Percentiles rank a stretch among this genome's conserved stretches.
Conservation (phyloP, 2,888 invertebrate species). For the Ditula angustiorana region DNA sequence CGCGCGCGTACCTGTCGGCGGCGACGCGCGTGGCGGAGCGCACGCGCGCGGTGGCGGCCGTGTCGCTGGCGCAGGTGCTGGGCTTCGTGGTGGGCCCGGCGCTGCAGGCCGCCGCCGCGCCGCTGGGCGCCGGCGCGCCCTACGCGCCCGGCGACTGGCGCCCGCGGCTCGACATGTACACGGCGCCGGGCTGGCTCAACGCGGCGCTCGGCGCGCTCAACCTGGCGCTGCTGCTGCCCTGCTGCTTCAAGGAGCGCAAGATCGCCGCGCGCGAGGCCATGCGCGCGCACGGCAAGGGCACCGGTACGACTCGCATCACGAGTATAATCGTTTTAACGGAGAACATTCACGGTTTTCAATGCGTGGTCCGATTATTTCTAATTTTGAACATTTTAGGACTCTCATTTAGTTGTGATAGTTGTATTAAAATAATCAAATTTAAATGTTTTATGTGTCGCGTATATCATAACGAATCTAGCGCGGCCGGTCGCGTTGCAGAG, state of each 20-base stretch:
- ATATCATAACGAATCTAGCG: too few species aligned
- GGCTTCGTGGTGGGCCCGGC: conserved; percentile 95
- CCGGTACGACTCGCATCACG: too few species aligned
- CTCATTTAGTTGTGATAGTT: too few species aligned
- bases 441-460: too few species aligned
- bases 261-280: conserved; percentile 93
- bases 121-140: conserved; percentile 87
- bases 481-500: conserved; percentile 75
- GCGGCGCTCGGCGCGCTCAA: conserved; percentile 90
- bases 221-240: conserved; percentile 90
- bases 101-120: conserved; percentile 92
- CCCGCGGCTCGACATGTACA: conserved; percentile 93
- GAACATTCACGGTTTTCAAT: too few species aligned
- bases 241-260: conserved; percentile 90
- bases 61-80: conserved; percentile 93
- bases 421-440: too few species aligned
- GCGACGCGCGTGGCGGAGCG: conserved; percentile 93
- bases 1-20: conserved; percentile 93
- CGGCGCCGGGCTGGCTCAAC: conserved; percentile 94
- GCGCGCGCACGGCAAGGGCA: conserved; percentile 88
- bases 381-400: too few species aligned
- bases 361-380: too few species aligned
- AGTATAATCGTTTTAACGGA: too few species aligned
- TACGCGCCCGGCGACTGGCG: conserved; percentile 80
- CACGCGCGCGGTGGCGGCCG: conserved; percentile 93